Base-by-base conservation (phyloP, 2,797 vertebrate species). In the Rhadinocentrus ornatus region DNA sequence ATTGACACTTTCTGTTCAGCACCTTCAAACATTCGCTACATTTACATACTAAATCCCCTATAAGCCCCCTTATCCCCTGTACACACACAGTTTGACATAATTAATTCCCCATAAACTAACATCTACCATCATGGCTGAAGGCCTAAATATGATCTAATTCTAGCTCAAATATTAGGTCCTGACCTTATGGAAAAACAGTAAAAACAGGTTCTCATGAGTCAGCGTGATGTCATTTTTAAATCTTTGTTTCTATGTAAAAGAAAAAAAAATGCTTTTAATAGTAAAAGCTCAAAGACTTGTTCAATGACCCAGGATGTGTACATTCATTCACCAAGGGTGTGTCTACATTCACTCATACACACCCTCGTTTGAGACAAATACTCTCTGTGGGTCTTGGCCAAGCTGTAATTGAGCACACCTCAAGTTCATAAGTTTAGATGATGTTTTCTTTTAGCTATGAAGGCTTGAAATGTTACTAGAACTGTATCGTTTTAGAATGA, bases 271-370 rank as follows among this genome's bases (percentile, higher is more conserved):
- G 22, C 22, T 26, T 26, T 26, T n/a, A 24, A 12, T 10, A 2
- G 22, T 24, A 12, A 44, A 67, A 26, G 8, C 32, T 6, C n/a
- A 26, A 20, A 48, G 46, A 50, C 46, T 22, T 22, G 26, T 48
- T 81, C 29, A 73, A 2, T 12, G 27, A 39, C 2, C 20, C 71
- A 55, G 69, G 48, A 50, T 50, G 34, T 66, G 57, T 73, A 31
- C 55, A 55, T 72, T 69, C 81, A 78, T 22, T 34, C 31, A 53
- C 59, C 11, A 65, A 80, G 74, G 84, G 81, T 65, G 77, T 81
- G 75, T 73, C 32, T 54, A 46, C 62, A 20, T 58, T 72, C 37
- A 50, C 15, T 67, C 55, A 66, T 48, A 29, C 62, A 50, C 46
- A 46, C 44, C 44, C 16, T 46, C 16, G 1, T 46, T 20, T 46